A percentile compares a stretch with the other conserved stretches of the same genome.
Conservation (phyloP, 2,888 invertebrate species). For the Gari tellinella region DNA sequence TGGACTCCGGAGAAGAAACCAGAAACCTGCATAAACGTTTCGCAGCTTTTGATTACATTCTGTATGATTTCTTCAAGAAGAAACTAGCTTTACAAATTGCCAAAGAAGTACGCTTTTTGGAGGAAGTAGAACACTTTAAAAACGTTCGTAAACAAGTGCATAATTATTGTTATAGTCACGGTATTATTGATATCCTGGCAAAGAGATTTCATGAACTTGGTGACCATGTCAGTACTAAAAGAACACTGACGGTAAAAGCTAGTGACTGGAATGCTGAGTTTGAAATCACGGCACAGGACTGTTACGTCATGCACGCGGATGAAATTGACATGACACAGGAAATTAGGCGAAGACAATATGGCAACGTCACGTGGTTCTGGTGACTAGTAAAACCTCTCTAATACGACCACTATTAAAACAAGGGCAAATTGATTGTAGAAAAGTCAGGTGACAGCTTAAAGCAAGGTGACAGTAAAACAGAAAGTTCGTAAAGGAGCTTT, state of each 20-base stretch:
- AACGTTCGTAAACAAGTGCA: conserved; percentile 30
- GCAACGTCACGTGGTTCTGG: conserved; percentile 36
- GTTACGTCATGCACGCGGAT: conserved; percentile 40
- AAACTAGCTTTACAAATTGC: conserved; percentile 33
- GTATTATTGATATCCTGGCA: no score
- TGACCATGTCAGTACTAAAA: conserved; percentile 8
- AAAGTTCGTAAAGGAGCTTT: no score
- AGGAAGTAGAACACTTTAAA: conserved; percentile 44
- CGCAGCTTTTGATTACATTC: conserved; percentile 43
- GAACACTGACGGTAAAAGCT: conserved; percentile 21
- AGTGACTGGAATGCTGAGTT: conserved; percentile 47
- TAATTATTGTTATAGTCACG: conserved; percentile 36
- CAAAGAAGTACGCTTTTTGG: conserved; percentile 36
- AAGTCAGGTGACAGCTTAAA: no score
- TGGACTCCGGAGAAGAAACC: conserved; percentile 9
- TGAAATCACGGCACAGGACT: conserved; percentile 35
- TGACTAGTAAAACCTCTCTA: no score
- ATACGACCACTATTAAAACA: no score
- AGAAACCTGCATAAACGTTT: conserved; percentile 26
- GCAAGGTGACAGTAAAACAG: no score
- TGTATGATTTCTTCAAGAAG: conserved; percentile 53
- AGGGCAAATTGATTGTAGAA: no score
- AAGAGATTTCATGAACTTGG: no score
- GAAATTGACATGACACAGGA: conserved; percentile 51
- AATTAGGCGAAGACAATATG: conserved; percentile 49